Conservation (phyloP, 2,113 vertebrate genomes). For the Zosterops pallidus region DNA sequence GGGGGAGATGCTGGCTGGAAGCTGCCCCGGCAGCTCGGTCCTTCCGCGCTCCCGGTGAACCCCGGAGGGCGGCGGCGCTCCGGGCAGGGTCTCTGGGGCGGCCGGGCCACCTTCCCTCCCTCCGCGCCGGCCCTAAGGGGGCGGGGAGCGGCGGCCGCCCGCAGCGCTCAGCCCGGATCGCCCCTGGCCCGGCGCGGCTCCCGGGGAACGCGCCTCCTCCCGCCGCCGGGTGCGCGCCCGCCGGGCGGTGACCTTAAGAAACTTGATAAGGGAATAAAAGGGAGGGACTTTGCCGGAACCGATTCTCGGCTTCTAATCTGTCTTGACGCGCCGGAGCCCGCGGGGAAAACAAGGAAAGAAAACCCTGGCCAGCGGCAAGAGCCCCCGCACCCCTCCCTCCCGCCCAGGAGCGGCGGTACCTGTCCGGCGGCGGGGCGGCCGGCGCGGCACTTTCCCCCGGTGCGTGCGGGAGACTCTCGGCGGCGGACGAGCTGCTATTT, state of each 20-base stretch:
- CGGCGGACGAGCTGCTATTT: conserved; percentile 68
- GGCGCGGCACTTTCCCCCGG: neutral
- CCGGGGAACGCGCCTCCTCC: neutral
- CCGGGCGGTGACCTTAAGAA: conserved; percentile 13
- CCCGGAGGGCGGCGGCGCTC: neutral
- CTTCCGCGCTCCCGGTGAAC: rapidly evolving
- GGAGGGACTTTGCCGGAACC: neutral
- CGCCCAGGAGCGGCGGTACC: neutral
- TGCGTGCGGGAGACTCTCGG: neutral
- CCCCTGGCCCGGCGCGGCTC: neutral
- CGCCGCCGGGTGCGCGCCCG: neutral
- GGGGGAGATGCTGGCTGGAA: neutral
- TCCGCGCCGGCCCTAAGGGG: neutral
- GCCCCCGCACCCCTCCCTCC: neutral
- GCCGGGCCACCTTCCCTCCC: neutral
- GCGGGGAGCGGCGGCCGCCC: neutral
- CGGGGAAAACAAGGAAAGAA: neutral
- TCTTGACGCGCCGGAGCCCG: neutral
- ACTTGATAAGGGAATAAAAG: conserved; percentile 40
- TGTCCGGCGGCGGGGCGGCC: neutral
- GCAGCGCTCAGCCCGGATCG: too few relatives aligned
- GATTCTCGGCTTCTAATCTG: neutral
- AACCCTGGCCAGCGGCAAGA: neutral
- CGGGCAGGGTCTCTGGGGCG: too few relatives aligned
- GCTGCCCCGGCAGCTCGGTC: neutral